These are phyloP conservation scores for Pseudomugil tenellus DNA, from an alignment of 2,797 vertebrate species.

Conservation along the genomic window DNA sequence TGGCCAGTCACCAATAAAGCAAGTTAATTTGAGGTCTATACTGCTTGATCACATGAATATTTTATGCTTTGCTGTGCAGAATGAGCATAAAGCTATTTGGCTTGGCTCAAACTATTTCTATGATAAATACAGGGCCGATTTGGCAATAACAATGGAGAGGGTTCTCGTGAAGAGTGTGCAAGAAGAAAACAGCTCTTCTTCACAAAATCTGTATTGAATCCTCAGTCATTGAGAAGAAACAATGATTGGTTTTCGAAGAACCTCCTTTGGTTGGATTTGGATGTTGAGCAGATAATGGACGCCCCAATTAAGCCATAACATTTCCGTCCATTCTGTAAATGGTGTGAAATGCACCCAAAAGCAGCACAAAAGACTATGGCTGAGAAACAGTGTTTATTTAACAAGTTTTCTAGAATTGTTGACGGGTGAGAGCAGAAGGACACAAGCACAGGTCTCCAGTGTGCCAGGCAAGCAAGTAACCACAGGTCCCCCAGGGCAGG, in stretches of 20 bases:
- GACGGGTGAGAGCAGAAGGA: no score
- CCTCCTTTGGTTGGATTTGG: constrained; percentile 33
- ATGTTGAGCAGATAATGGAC: constrained; percentile 30
- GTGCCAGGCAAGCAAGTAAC: no score
- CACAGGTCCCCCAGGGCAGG: no score
- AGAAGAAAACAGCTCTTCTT: not conserved
- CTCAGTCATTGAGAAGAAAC: constrained; percentile 9
- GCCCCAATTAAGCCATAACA: constrained; percentile 27
- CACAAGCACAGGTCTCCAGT: no score
- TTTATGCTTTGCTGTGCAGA: constrained; percentile 25
- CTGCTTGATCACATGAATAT: constrained; percentile 39
- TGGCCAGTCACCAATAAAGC: no score
- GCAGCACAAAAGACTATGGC: no score
- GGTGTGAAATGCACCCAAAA: no score
- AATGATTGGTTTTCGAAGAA: constrained; percentile 33
- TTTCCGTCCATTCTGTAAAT: constrained; percentile 14
- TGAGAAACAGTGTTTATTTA: no score
- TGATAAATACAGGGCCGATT: constrained; percentile 28
- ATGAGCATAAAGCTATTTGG: constrained; percentile 33
- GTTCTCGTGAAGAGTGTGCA: constrained; percentile 2
- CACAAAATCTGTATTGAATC: not conserved
- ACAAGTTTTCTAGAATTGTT: no score
- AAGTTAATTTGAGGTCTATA: constrained; percentile 26
- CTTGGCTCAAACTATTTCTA: constrained; percentile 28
- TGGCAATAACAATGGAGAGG: constrained; percentile 29